A percentile compares a stretch with the other conserved stretches of the same genome.
phyloP scores from a whole-genome alignment of 2,113 vertebrate genomes.

The Cyphomyrus discorhynchus region DNA sequence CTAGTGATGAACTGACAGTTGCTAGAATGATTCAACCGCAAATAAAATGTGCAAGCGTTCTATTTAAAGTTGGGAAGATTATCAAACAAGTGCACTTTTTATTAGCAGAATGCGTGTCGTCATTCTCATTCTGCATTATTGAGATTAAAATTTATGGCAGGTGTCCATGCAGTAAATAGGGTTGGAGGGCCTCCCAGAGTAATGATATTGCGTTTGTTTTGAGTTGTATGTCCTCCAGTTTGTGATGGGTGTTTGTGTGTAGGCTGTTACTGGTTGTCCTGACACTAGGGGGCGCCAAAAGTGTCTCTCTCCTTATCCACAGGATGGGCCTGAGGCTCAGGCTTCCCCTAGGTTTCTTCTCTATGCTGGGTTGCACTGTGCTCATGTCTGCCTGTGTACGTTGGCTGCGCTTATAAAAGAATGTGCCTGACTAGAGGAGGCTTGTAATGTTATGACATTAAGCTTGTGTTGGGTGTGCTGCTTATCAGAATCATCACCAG shows the following conservation, averaged over 20 bases:
- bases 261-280: neutral
- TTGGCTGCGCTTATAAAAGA: neutral
- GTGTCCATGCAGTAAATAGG: neutral
- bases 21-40: neutral
- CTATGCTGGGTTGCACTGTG: neutral
- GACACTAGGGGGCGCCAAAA: neutral
- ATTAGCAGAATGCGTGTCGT: neutral
- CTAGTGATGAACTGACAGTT: neutral
- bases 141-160: neutral
- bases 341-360: neutral
- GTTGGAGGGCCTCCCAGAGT: neutral
- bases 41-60: neutral
- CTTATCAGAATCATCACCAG: neutral
- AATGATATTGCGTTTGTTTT: neutral
- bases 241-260: neutral
- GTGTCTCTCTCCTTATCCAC: neutral
- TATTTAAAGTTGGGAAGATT: neutral
- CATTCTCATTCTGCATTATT: neutral
- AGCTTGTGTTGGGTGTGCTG: neutral
- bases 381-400: neutral
- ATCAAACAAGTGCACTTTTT: neutral
- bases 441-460: neutral
- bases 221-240: neutral
- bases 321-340: neutral
- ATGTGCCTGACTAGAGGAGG: neutral